Percentiles rank a stretch among this genome's conserved stretches.
Evolutionary conservation across 1,140 invertebrate genomes (phyloP).

Genomic region (Planococcus citri): DNA sequence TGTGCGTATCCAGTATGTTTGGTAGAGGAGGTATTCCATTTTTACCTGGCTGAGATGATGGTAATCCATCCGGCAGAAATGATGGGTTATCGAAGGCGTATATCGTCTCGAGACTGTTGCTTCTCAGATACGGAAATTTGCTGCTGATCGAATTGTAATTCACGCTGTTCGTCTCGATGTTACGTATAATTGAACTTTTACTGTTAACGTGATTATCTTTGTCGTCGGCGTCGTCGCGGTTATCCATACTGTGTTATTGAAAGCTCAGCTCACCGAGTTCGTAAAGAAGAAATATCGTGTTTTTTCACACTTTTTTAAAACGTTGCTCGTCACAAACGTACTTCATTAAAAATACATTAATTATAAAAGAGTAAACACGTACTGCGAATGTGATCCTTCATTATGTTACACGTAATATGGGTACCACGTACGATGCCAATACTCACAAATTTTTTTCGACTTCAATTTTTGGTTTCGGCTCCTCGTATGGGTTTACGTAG

Average conservation of each 20-base stretch:
- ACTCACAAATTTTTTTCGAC: too few species aligned
- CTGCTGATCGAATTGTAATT: neutral
- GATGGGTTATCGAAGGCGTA: neutral
- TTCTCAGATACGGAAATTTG: neutral
- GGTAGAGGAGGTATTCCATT: neutral
- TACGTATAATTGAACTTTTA: neutral
- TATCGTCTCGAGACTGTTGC: neutral
- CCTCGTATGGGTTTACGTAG: too few species aligned
- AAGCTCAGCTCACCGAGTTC: neutral
- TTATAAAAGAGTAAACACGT: neutral
- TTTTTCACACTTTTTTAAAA: too few species aligned
- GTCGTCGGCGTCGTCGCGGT: neutral
- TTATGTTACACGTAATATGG: too few species aligned
- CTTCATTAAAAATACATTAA: slow-evolving; percentile 4
- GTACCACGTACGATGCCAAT: too few species aligned
- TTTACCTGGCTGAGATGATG: neutral
- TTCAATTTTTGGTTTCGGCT: too few species aligned
- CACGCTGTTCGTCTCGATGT: neutral
- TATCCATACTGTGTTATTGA: neutral
- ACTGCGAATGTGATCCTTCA: neutral
- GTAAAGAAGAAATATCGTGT: too few species aligned
- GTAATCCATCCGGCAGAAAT: neutral
- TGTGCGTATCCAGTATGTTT: neutral
- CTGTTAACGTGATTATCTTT: neutral
- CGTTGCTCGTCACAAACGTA: neutral